These are phyloP conservation scores for Sialia sialis DNA, from an alignment of 2,113 vertebrate genomes.

Conservation along the genomic window DNA sequence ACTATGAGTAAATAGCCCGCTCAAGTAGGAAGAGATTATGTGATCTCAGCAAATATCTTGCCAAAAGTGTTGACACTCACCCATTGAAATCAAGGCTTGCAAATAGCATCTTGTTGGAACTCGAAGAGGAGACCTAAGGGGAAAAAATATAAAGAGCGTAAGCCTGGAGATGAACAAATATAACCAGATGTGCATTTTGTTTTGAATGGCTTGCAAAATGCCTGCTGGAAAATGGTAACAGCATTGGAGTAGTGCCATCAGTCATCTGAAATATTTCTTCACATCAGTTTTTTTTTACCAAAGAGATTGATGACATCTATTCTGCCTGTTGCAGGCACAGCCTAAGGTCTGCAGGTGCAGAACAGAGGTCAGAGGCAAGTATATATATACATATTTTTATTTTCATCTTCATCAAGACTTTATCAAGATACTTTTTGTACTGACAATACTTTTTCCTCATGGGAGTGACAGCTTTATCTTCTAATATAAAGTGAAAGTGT, in stretches of 20 bases:
- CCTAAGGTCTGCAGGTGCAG: neutral
- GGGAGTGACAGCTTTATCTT: neutral
- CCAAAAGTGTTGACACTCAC: neutral
- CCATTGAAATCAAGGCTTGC: neutral
- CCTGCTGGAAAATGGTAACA: neutral
- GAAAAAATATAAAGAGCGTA: neutral
- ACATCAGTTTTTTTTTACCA: neutral
- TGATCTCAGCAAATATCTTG: neutral
- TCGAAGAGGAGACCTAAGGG: neutral
- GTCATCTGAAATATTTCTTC: neutral
- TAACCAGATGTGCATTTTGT: neutral
- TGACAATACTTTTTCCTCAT: neutral
- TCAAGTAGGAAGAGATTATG: neutral
- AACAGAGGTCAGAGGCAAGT: neutral
- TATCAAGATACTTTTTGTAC: neutral
- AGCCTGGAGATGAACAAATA: neutral
- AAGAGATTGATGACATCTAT: neutral
- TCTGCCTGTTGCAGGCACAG: neutral
- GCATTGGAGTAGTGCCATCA: neutral
- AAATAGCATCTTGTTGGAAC: neutral
- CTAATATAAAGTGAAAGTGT: neutral
- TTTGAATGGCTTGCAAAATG: neutral
- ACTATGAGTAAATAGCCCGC: neutral
- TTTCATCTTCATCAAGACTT: neutral
- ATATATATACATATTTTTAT: too few species aligned